Evolutionary conservation across 1,140 invertebrate genomes (phyloP), one percentile per base, ranked within the genome.

Genomic region (Liolophura sinensis): DNA sequence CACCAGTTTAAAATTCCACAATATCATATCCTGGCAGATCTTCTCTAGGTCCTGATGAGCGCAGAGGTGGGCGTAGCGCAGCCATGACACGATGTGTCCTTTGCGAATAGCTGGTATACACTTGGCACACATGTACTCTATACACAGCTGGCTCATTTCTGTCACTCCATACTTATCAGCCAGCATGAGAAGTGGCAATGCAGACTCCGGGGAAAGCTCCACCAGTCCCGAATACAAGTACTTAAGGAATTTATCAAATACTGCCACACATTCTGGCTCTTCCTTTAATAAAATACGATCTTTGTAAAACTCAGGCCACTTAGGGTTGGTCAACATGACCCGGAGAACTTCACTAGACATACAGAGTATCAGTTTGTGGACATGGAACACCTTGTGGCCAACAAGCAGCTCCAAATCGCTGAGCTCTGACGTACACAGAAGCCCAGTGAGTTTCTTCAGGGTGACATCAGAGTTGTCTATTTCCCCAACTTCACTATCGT

Each of bases 261-360:
- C 92, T 65, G 87, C 86, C 47, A 90, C 89, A 82, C 93, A 96
- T 64, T 91, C 90, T 5, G 91, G 89, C 24, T 94, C 91, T 85
- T 97, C 95, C 78, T 93, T 89, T 1, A 97, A 86, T 47, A 91
- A 89, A 66, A 97, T 91, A 24, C 89, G 87, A 73, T 89, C 92
- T 84, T 95, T 92, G 69, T 92, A 89, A 77, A 92, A 94, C 81
- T 97, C 95, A 61, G 89, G 91, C 95, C 95, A 97, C 81, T 93
- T 91, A 0, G 93, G 90, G 79, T 93, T 94, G 91, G 95, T 96
- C 50, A 97, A 84, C 95, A 97, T 97, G 7, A 95, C 92, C 91
- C 95, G 93, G 84, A 97, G 97, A 22, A 97, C 95, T 87, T 97
- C 94, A 84, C 94, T 96, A 68, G 92, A 95, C 68, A 94, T 93